Evolutionary conservation across 2,888 invertebrate species (phyloP).

Genomic region (Mimas tiliae): DNA sequence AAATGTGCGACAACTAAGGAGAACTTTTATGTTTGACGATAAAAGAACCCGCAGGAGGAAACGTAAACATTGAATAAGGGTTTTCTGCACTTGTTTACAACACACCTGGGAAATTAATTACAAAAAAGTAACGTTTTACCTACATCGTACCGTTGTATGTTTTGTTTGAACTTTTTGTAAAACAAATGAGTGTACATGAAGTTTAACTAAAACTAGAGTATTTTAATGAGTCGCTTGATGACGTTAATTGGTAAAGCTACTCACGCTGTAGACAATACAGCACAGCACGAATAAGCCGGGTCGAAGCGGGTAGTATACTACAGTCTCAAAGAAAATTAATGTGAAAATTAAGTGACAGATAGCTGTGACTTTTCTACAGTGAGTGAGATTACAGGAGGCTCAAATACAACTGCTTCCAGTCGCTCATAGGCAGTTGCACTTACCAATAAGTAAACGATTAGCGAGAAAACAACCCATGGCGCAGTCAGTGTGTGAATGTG

Average conservation of each 20-base stretch:
- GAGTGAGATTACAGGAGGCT: no score
- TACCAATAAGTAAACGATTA: no score
- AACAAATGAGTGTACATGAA: constrained; percentile 7
- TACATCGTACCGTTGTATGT: constrained; percentile 26
- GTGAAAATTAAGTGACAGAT: no score
- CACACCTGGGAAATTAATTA: constrained; percentile 70
- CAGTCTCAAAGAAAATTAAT: no score
- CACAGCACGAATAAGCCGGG: no score
- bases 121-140: constrained; percentile 40
- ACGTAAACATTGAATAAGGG: constrained; percentile 54
- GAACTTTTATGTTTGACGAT: constrained; percentile 47
- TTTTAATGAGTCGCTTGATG: background rate
- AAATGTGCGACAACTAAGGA: constrained; percentile 34
- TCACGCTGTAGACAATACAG: background rate
- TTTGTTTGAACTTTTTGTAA: constrained; percentile 12
- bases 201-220: background rate
- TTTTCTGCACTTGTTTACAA: constrained; percentile 60
- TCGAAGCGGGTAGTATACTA: no score
- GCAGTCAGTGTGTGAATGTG: no score
- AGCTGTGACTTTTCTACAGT: no score
- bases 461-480: no score
- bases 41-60: constrained; percentile 50
- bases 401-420: no score
- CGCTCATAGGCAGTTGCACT: no score
- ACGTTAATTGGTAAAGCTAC: background rate